phyloP scores from a whole-genome alignment of 2,797 vertebrate species.

The Botia kubotai region DNA sequence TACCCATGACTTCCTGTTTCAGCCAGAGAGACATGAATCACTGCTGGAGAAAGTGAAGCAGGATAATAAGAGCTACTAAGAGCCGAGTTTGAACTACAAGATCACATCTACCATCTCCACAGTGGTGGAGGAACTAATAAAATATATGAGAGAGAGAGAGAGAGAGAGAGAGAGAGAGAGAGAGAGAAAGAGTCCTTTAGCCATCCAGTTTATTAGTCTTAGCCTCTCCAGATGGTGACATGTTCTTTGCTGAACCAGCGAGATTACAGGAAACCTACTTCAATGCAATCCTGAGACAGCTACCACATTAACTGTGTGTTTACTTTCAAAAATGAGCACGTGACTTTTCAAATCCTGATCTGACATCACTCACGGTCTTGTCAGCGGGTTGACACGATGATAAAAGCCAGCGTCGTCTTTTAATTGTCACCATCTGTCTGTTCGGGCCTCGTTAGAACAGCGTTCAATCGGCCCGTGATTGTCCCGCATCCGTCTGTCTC shows the following conservation, averaged over 20 bases:
- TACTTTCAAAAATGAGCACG: conserved; percentile 5
- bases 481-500: not conserved
- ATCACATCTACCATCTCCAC: conserved; percentile 39
- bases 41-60: conserved; percentile 30
- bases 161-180: conserved; percentile 24
- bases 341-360: conserved; percentile 17
- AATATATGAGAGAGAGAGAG: not conserved
- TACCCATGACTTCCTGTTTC: not conserved
- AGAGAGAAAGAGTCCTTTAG: conserved; percentile 46
- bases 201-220: conserved; percentile 55
- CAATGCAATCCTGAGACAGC: not conserved
- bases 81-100: not conserved
- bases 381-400: not conserved
- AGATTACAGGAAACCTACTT: conserved; percentile 12
- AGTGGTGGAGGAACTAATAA: not conserved
- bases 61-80: conserved; percentile 33
- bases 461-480: not conserved
- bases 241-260: conserved; percentile 2
- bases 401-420: conserved; percentile 10
- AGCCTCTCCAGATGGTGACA: conserved; percentile 63
- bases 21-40: not conserved
- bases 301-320: not conserved
- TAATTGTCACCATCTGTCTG: conserved; percentile 33
- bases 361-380: conserved; percentile 24
- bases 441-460: conserved; percentile 22